A percentile compares a stretch with the other conserved stretches of the same genome.
phyloP scores from a whole-genome alignment of 2,797 vertebrate species.

The Manis javanica region DNA sequence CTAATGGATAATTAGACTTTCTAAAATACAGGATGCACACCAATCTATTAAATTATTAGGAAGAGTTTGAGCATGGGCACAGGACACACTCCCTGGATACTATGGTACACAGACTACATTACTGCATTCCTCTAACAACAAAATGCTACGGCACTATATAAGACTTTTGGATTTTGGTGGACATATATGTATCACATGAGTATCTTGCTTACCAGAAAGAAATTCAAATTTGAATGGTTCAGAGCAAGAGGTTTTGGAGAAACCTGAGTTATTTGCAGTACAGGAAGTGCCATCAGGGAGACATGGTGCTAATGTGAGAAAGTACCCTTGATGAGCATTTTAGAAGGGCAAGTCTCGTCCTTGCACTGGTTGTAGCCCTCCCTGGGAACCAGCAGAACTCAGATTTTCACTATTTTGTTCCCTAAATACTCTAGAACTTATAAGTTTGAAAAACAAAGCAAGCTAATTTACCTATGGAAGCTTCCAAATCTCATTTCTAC shows the following conservation, averaged over 20 bases:
- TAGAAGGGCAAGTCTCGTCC: not conserved
- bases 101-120: not conserved
- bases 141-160: not conserved
- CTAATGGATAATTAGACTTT: not conserved
- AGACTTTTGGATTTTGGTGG: not conserved
- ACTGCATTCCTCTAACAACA: not conserved
- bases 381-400: not conserved
- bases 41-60: not conserved
- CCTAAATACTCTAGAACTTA: not conserved
- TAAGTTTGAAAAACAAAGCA: not conserved
- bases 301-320: not conserved
- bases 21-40: not conserved
- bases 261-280: not conserved
- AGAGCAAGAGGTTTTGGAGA: not conserved
- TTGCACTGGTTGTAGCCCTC: too few relatives aligned
- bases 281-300: not conserved
- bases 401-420: not conserved
- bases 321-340: not conserved
- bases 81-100: not conserved
- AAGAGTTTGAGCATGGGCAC: not conserved
- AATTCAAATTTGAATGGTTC: not conserved
- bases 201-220: not conserved
- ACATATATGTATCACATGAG: not conserved
- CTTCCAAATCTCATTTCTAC: not conserved
- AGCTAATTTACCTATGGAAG: not conserved